These are phyloP conservation scores for Scaptomyza graminum DNA, from an alignment of 1,140 invertebrate genomes.

Conservation along the genomic window DNA sequence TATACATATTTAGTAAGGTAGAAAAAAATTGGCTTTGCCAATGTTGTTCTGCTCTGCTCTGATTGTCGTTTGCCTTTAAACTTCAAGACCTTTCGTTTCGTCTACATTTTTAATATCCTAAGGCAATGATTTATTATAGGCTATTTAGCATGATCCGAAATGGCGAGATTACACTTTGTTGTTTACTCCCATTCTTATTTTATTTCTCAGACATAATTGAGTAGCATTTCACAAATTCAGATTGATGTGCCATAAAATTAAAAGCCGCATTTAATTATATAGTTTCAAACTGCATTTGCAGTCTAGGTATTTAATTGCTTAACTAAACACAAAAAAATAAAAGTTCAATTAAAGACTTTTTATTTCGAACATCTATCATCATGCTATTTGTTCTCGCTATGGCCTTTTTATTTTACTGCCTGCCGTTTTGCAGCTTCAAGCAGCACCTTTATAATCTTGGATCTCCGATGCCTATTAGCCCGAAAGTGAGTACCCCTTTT, in stretches of 20 bases:
- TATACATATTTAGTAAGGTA: constrained; percentile 17
- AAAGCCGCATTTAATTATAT: neutral
- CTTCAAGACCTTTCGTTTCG: constrained; percentile 40
- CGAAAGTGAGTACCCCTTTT: constrained; percentile 28
- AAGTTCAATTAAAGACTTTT: neutral
- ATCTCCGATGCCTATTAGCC: constrained; percentile 51
- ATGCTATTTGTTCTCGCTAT: constrained; percentile 9
- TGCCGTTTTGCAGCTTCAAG: constrained; percentile 15
- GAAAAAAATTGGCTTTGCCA: constrained; percentile 39
- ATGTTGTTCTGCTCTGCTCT: constrained; percentile 45
- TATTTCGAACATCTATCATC: no score
- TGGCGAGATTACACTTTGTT: constrained; percentile 14
- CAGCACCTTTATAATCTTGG: constrained; percentile 53
- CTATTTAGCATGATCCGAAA: constrained; percentile 35
- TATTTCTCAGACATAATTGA: neutral
- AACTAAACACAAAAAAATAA: neutral
- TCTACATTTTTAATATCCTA: constrained; percentile 37
- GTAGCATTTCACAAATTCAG: neutral
- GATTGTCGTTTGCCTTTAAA: constrained; percentile 69
- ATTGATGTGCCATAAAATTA: constrained; percentile 26
- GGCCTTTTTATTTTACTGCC: neutral
- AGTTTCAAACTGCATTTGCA: neutral
- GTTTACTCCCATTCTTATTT: constrained; percentile 19
- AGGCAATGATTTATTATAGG: constrained; percentile 44
- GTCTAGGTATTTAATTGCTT: neutral